Evolutionary conservation across 1,140 invertebrate species (phyloP).

Genomic region (Trichonephila clavipes): DNA sequence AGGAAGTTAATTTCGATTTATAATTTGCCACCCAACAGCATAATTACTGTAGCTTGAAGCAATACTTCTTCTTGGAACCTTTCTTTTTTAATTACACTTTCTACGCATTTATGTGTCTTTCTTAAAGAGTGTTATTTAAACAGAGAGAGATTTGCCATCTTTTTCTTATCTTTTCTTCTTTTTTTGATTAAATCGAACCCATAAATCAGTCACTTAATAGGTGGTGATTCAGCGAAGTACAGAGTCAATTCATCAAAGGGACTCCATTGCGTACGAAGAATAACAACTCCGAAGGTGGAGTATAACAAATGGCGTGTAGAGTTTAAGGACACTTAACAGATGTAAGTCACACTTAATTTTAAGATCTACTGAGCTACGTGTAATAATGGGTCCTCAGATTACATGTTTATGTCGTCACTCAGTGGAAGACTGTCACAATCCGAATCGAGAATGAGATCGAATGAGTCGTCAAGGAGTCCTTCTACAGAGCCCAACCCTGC

Average conservation of each 20-base stretch:
- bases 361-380: slow-evolving; percentile 28
- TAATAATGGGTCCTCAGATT: slow-evolving; percentile 42
- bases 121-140: not conserved
- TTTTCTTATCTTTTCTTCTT: not conserved
- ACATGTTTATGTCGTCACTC: slow-evolving; percentile 73
- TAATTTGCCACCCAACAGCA: no score
- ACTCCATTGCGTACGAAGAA: not conserved
- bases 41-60: not conserved
- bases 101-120: not conserved
- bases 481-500: slow-evolving; percentile 34
- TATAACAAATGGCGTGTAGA: slow-evolving; percentile 43
- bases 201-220: not conserved
- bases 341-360: slow-evolving; percentile 44
- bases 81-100: not conserved
- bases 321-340: slow-evolving; percentile 42
- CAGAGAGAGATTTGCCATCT: not conserved
- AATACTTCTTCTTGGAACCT: not conserved
- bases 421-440: slow-evolving; percentile 77
- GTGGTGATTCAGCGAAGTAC: not conserved
- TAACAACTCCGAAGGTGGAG: not conserved
- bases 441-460: slow-evolving; percentile 75
- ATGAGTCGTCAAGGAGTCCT: slow-evolving; percentile 63
- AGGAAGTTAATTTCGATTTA: no score
- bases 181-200: not conserved
- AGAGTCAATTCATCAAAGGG: not conserved